These are phyloP conservation scores for Meriones psammophilus DNA, from an alignment of 2,797 vertebrate species.

Conservation along the genomic window DNA sequence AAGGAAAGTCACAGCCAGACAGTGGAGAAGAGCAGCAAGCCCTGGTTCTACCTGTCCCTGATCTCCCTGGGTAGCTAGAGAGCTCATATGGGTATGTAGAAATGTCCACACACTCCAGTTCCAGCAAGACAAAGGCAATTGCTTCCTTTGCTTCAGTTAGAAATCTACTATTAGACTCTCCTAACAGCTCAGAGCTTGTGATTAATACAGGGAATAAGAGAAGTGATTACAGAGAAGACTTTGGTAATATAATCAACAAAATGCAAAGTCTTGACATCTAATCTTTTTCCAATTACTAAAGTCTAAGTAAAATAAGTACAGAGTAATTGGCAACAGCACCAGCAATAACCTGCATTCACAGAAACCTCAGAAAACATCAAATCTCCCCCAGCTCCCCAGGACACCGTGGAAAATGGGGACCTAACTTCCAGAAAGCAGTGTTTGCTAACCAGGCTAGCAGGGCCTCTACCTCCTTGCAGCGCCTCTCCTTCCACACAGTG, in stretches of 20 bases:
- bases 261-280: constrained; percentile 71
- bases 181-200: constrained; percentile 30
- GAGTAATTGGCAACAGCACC: constrained; percentile 1
- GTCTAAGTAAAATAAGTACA: constrained; percentile 67
- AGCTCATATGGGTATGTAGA: neutral
- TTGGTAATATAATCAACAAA: constrained; percentile 70
- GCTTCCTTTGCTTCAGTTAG: neutral
- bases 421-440: neutral
- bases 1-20: neutral
- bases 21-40: neutral
- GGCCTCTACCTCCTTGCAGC: neutral
- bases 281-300: constrained; percentile 76
- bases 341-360: constrained; percentile 31
- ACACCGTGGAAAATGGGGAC: neutral
- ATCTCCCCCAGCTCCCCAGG: constrained; percentile 49
- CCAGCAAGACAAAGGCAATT: neutral
- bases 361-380: constrained; percentile 53
- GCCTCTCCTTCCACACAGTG: neutral
- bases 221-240: constrained; percentile 70
- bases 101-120: too few relatives aligned
- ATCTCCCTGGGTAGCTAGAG: neutral
- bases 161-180: constrained; percentile 1
- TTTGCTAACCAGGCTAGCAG: neutral
- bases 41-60: neutral
- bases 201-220: constrained; percentile 63